These are phyloP conservation scores for Hipposideros armiger DNA, from an alignment of 2,113 vertebrate genomes.

Conservation along the genomic window DNA sequence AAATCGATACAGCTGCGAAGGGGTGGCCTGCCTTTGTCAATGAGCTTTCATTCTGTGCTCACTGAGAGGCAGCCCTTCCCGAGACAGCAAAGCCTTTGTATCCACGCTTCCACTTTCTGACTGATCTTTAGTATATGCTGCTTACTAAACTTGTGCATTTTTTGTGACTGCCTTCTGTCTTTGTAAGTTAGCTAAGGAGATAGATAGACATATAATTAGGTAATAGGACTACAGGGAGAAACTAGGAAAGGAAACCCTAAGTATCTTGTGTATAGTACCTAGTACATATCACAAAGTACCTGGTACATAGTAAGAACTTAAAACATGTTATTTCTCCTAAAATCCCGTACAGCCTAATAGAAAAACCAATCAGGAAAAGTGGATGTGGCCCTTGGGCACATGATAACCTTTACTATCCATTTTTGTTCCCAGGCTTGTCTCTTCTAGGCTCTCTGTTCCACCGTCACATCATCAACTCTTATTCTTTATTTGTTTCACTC, in stretches of 20 bases:
- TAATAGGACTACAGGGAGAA: not conserved
- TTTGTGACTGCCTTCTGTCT: not conserved
- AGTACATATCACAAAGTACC: not conserved
- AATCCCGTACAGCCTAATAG: not conserved
- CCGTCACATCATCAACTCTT: fast-evolving
- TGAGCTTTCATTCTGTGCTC: slow-evolving; percentile 28
- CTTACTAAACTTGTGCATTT: slow-evolving; percentile 25
- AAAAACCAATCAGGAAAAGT: not conserved
- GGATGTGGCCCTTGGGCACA: not conserved
- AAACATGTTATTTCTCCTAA: not conserved
- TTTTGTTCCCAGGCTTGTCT: not conserved
- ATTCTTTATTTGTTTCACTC: not conserved
- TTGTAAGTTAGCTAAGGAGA: not conserved
- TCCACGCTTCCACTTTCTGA: not conserved
- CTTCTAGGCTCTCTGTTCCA: not conserved
- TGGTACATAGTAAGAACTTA: not conserved
- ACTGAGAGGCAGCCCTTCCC: not conserved
- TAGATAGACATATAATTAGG: not conserved
- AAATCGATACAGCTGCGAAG: not conserved
- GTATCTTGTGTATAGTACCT: not conserved
- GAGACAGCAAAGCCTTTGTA: not conserved
- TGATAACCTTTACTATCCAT: not conserved
- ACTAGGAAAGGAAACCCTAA: not conserved
- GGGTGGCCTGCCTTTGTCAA: slow-evolving; percentile 25
- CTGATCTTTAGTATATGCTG: not conserved